A percentile compares a stretch with the other conserved stretches of the same genome.
These are phyloP conservation scores for Drosophila triauraria DNA, from an alignment of 1,140 invertebrate genomes.

Conservation along the genomic window DNA sequence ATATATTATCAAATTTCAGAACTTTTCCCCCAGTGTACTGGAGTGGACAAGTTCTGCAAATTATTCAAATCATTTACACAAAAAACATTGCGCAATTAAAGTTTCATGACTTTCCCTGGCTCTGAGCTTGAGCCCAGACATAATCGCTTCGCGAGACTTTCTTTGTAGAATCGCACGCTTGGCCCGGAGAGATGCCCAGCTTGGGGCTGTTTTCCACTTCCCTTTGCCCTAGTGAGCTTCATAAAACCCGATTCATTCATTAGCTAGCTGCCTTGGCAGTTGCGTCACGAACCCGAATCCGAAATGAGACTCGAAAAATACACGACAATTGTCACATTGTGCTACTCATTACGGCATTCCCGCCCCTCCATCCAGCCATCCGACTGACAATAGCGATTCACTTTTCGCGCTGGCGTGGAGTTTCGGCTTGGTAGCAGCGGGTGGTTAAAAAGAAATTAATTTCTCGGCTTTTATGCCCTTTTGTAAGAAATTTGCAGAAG, in stretches of 20 bases:
- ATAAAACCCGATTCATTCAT: constrained; percentile 46
- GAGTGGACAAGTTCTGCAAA: constrained; percentile 51
- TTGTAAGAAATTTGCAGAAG: constrained; percentile 37
- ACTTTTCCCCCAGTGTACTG: constrained; percentile 22
- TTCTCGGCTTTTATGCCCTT: constrained; percentile 41
- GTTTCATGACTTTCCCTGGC: constrained; percentile 48
- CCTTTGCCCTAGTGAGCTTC: constrained; percentile 20
- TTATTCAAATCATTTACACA: constrained; percentile 49
- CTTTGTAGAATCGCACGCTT: constrained; percentile 39
- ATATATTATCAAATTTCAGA: not conserved
- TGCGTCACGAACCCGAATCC: constrained; percentile 57
- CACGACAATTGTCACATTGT: constrained; percentile 77
- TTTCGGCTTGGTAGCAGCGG: constrained; percentile 18
- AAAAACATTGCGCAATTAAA: constrained; percentile 55
- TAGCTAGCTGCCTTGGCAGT: constrained; percentile 29
- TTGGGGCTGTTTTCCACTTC: not conserved
- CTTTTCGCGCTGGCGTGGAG: constrained; percentile 18
- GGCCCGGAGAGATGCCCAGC: constrained; percentile 1
- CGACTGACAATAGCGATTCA: constrained; percentile 39
- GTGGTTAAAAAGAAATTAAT: constrained; percentile 55
- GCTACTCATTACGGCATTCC: constrained; percentile 73
- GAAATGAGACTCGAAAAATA: constrained; percentile 52
- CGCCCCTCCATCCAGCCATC: constrained; percentile 32
- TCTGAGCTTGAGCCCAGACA: constrained; percentile 18
- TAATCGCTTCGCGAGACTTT: constrained; percentile 46